These are phyloP conservation scores for Megaceryle alcyon DNA, from an alignment of 2,797 vertebrate genomes.

Conservation along the genomic window DNA sequence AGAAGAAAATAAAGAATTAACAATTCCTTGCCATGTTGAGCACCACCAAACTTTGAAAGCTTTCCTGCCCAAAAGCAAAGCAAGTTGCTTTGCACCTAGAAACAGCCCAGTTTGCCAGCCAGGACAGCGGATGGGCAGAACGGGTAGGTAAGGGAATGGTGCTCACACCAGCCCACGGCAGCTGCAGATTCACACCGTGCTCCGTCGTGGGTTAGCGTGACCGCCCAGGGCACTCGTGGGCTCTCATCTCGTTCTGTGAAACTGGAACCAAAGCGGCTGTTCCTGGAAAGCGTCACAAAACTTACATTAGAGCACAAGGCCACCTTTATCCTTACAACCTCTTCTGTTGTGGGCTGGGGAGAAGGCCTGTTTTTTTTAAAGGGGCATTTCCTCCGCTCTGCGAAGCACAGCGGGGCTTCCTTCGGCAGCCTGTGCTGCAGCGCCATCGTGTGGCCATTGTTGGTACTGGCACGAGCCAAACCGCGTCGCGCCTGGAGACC, in stretches of 20 bases:
- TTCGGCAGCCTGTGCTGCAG: rapidly evolving
- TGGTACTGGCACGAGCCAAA: background rate
- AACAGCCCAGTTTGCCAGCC: background rate
- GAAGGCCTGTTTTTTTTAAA: rapidly evolving
- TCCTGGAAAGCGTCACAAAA: background rate
- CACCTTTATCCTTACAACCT: background rate
- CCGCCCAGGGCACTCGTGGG: rapidly evolving
- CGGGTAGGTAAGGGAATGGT: background rate
- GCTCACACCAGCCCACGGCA: background rate
- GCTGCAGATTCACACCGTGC: rapidly evolving
- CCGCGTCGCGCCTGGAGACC: rapidly evolving
- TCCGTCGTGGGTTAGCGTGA: rapidly evolving
- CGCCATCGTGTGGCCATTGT: background rate
- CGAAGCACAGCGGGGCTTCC: background rate
- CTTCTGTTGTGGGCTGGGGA: background rate
- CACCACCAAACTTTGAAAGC: background rate
- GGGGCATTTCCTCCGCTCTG: rapidly evolving
- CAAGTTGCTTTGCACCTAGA: background rate
- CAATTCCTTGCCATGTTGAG: background rate
- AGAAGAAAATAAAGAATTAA: background rate
- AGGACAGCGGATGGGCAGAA: rapidly evolving
- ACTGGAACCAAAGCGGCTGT: background rate
- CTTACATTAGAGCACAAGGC: too few species aligned
- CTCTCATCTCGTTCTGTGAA: rapidly evolving
- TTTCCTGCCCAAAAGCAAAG: background rate